Evolutionary conservation across 2,888 invertebrate genomes (phyloP), one percentile per base, ranked within the genome.

Genomic region (Xylophagus ater): DNA sequence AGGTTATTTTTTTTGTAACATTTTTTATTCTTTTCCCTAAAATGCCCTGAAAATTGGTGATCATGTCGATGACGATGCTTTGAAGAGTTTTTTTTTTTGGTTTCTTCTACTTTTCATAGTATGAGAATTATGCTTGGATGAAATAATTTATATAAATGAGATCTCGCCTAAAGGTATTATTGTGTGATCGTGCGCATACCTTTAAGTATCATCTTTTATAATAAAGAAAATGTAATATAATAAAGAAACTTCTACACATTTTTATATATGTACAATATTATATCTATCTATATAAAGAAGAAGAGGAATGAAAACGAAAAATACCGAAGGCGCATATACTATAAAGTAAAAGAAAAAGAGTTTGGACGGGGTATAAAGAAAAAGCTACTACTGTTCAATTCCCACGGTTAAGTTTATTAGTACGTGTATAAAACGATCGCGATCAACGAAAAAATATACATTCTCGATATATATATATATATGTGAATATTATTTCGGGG

Each of bases 321-420:
- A 23, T 28, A 30, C 19, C 31, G 31, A 24, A 31, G 31, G 31
- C 31, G 24, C 30, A 24, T 21, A 13, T 10, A 26, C 25, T 19
- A 17, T 23, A 30, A 32, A 38, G 25, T 26, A 25, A 34, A 24
- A 25, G 15, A 36, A 33, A 26, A 32, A 32, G 10, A n/a, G n/a
- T n/a, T n/a, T n/a, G n/a, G n/a, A n/a, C n/a, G n/a, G n/a, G n/a
- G n/a, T n/a, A n/a, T n/a, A 34, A 24, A 25, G 15, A 36, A 33
- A 26, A 32, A 32, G 10, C 35, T 44, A 56, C 60, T 60, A 60
- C 60, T 60, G 60, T 60, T 57, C 60, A 60, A 59, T 60, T 60
- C 60, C 60, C 60, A 60, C 60, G 60, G 58, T 60, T 17, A 20
- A n/a, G n/a, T n/a, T n/a, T n/a, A n/a, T n/a, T n/a, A n/a, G n/a